These are phyloP conservation scores for Phataginus tricuspis DNA, from an alignment of 2,797 vertebrate species.

Conservation along the genomic window DNA sequence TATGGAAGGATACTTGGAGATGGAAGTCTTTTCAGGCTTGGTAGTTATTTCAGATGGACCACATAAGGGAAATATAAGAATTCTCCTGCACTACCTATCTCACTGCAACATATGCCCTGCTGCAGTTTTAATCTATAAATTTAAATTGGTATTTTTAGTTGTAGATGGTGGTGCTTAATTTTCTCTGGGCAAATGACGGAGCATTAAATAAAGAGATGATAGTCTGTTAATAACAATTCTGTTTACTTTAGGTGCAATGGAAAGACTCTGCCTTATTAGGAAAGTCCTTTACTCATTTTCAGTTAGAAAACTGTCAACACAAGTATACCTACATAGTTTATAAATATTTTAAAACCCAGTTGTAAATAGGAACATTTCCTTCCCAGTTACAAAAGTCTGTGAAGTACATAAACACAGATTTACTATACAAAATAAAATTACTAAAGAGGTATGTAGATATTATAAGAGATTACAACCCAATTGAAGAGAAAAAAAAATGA, in stretches of 20 bases:
- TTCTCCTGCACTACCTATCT: background rate
- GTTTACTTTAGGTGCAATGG: constrained; percentile 3
- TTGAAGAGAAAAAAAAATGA: constrained; percentile 32
- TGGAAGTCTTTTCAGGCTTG: background rate
- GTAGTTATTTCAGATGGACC: background rate
- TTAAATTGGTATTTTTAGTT: background rate
- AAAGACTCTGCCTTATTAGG: background rate
- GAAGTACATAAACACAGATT: constrained; percentile 2
- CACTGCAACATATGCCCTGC: background rate
- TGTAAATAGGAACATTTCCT: background rate
- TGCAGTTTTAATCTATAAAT: background rate
- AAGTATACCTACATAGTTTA: constrained; percentile 48
- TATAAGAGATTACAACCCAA: constrained; percentile 66
- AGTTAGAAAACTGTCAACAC: constrained; percentile 1
- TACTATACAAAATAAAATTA: background rate
- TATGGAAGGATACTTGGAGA: background rate
- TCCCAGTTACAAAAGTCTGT: background rate
- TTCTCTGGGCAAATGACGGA: background rate
- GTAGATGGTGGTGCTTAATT: background rate
- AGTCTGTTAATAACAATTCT: constrained; percentile 19
- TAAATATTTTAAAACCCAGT: constrained; percentile 40
- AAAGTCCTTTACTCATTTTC: constrained; percentile 50
- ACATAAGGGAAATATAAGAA: background rate
- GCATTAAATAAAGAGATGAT: background rate
- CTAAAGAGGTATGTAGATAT: constrained; percentile 28